Evolutionary conservation across 2,797 vertebrate species (phyloP).

Genomic region (Tenualosa ilisha): DNA sequence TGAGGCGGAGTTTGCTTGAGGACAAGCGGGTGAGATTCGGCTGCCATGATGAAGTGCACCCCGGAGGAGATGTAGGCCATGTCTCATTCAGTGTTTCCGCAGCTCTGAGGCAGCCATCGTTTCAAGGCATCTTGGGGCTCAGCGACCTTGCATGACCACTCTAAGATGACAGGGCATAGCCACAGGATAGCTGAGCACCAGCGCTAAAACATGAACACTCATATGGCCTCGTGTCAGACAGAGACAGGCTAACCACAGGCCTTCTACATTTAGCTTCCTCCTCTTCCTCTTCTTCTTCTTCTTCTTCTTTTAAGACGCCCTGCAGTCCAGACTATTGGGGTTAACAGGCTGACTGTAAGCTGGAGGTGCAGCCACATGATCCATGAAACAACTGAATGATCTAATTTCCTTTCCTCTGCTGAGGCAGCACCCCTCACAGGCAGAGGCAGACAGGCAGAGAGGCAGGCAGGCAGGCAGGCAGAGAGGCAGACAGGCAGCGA

Average conservation of each 20-base stretch:
- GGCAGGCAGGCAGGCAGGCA: background rate
- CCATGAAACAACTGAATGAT: background rate
- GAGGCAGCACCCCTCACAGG: background rate
- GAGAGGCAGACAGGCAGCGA: too few species aligned
- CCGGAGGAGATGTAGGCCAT: background rate
- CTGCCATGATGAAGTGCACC: background rate
- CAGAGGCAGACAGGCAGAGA: too few species aligned
- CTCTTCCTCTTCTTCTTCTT: too few species aligned
- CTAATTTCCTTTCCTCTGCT: background rate
- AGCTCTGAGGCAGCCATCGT: background rate
- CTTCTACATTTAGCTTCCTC: background rate
- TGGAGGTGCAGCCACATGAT: background rate
- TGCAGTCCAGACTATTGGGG: background rate
- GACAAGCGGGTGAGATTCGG: background rate
- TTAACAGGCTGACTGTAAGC: background rate
- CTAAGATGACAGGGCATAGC: background rate
- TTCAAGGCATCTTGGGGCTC: background rate
- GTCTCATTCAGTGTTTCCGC: background rate
- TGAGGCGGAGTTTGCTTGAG: background rate
- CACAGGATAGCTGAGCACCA: background rate
- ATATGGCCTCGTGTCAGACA: background rate
- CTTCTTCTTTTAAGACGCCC: background rate
- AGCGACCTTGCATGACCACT: background rate
- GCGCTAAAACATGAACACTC: background rate
- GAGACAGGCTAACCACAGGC: background rate